Percentiles rank a stretch among this genome's conserved stretches.
phyloP scores from a whole-genome alignment of 2,113 vertebrate species.

The Mustela nigripes region DNA sequence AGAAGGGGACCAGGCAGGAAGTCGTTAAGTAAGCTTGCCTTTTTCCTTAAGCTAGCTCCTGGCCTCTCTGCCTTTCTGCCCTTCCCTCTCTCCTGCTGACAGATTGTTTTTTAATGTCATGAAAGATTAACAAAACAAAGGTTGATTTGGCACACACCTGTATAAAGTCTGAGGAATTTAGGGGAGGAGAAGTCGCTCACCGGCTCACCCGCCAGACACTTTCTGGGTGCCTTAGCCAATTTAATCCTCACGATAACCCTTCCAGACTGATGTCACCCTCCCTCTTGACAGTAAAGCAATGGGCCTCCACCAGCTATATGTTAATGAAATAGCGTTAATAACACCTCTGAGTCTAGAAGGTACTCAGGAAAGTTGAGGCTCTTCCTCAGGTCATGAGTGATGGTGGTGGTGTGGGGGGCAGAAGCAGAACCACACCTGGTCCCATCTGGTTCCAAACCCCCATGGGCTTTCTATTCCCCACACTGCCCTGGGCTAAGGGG shows the following conservation, averaged over 20 bases:
- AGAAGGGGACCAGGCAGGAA: not conserved
- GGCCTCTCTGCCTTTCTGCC: not conserved
- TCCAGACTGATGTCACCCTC: not conserved
- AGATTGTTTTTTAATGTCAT: not conserved
- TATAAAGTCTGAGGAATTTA: not conserved
- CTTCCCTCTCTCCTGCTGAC: not conserved
- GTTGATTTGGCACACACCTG: not conserved
- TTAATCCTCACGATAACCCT: not conserved
- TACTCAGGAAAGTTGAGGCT: not conserved
- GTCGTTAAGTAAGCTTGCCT: not conserved
- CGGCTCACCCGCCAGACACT: not conserved
- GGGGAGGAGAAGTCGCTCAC: not conserved
- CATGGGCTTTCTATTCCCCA: not conserved
- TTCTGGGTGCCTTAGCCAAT: not conserved
- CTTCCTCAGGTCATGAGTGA: not conserved
- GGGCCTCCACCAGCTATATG: not conserved
- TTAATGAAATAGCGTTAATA: not conserved
- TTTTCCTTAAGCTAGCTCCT: not conserved
- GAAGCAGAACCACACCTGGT: not conserved
- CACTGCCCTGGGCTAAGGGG: not conserved
- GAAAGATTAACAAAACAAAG: not conserved
- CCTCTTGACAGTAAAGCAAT: not conserved
- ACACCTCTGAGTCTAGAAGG: not conserved
- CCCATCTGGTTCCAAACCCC: not conserved
- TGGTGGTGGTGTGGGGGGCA: not conserved